These are phyloP conservation scores for Papilio machaon DNA, from an alignment of 1,140 invertebrate genomes.

Conservation along the genomic window DNA sequence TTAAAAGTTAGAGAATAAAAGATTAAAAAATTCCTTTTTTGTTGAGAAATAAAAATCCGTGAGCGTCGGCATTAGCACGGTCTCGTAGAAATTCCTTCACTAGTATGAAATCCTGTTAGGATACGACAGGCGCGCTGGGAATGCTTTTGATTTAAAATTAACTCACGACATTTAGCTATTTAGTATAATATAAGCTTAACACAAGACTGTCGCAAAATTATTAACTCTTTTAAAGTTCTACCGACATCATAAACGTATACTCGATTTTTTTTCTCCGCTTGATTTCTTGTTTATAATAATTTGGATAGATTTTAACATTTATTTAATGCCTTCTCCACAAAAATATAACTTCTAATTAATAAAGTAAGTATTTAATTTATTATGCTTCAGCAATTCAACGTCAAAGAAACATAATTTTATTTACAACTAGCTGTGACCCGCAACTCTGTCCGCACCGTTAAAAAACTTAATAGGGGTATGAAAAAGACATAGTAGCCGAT, in stretches of 20 bases:
- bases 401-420: no score
- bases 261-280: no score
- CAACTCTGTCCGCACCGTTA: no score
- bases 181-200: not conserved
- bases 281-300: no score
- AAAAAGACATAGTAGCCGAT: no score
- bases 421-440: no score
- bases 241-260: not conserved
- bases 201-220: not conserved
- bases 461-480: no score
- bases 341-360: no score
- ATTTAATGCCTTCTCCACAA: no score
- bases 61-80: not conserved
- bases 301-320: no score
- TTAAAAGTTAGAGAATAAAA: not conserved
- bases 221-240: not conserved
- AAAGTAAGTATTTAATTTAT: no score
- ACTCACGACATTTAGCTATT: not conserved
- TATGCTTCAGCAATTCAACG: no score
- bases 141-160: constrained; percentile 29
- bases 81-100: constrained; percentile 10
- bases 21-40: constrained; percentile 3
- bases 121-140: not conserved
- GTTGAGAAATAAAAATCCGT: not conserved
- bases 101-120: constrained; percentile 22